Evolutionary conservation across 1,140 invertebrate genomes (phyloP).

Genomic region (Sitophilus oryzae): DNA sequence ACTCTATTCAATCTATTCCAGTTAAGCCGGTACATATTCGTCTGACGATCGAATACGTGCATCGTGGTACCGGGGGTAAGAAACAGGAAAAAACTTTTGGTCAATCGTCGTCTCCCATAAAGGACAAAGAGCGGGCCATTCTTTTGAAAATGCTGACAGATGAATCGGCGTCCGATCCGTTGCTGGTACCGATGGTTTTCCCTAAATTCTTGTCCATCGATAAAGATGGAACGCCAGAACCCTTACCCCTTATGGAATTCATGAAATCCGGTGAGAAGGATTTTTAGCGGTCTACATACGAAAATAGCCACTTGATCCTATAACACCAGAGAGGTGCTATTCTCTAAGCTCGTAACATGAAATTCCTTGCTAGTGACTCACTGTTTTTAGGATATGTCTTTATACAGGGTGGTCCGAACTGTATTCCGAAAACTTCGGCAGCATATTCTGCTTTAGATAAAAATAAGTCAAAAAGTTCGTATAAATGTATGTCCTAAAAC

Average conservation of each 20-base stretch:
- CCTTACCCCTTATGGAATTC: neutral
- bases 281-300: too few relatives aligned
- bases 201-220: neutral
- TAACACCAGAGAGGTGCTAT: too few relatives aligned
- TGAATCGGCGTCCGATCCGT: neutral
- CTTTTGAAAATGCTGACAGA: neutral
- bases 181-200: neutral
- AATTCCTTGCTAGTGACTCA: too few relatives aligned
- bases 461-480: too few relatives aligned
- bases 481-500: too few relatives aligned
- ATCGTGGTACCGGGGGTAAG: neutral
- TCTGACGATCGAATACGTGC: neutral
- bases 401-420: too few relatives aligned
- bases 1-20: too few relatives aligned
- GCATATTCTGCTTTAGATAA: too few relatives aligned
- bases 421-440: too few relatives aligned
- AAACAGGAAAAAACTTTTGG: neutral
- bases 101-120: neutral
- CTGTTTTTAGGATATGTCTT: too few relatives aligned
- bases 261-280: neutral
- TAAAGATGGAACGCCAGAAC: neutral
- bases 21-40: neutral
- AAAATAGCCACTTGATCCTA: too few relatives aligned
- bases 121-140: neutral
- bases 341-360: too few relatives aligned